These are phyloP conservation scores for Dicentrarchus labrax DNA, from an alignment of 2,113 vertebrate species.

Conservation along the genomic window DNA sequence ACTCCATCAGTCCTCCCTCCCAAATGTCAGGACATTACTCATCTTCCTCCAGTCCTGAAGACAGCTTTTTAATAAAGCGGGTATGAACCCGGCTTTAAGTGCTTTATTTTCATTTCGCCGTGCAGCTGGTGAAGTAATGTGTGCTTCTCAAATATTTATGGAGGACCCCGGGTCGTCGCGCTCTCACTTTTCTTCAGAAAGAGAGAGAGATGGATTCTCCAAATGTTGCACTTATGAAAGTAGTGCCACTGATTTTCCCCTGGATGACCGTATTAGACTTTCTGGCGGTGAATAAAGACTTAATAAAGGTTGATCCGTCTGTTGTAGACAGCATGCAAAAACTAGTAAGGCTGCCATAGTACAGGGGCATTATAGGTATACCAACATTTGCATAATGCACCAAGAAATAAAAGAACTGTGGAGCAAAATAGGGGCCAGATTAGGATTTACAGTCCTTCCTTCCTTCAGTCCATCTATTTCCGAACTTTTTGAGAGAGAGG, in stretches of 20 bases:
- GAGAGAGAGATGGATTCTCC: slow-evolving; percentile 16
- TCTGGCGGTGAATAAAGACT: not conserved
- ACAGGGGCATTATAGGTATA: not conserved
- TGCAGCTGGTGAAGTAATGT: slow-evolving; percentile 59
- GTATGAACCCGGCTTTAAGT: slow-evolving; percentile 65
- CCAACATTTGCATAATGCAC: not conserved
- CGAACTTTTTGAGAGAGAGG: not conserved
- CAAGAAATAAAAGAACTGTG: not conserved
- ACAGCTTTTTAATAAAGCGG: slow-evolving; percentile 75
- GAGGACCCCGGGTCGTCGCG: slow-evolving; percentile 32
- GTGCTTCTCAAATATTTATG: slow-evolving; percentile 80
- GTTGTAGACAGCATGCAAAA: slow-evolving; percentile 8
- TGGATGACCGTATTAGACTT: not conserved
- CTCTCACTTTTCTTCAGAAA: slow-evolving; percentile 21
- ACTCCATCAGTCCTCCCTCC: slow-evolving; percentile 27
- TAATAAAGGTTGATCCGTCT: not conserved
- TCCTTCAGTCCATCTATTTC: slow-evolving; percentile 7
- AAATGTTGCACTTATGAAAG: slow-evolving; percentile 36
- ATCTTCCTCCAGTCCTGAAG: slow-evolving; percentile 40
- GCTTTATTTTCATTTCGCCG: slow-evolving; percentile 74
- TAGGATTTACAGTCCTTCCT: not conserved
- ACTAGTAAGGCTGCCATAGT: not conserved
- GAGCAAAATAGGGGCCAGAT: not conserved
- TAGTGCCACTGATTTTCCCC: not conserved
- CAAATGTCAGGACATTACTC: slow-evolving; percentile 42